Conservation (phyloP, 2,888 invertebrate genomes). For the Andrena camellia region DNA sequence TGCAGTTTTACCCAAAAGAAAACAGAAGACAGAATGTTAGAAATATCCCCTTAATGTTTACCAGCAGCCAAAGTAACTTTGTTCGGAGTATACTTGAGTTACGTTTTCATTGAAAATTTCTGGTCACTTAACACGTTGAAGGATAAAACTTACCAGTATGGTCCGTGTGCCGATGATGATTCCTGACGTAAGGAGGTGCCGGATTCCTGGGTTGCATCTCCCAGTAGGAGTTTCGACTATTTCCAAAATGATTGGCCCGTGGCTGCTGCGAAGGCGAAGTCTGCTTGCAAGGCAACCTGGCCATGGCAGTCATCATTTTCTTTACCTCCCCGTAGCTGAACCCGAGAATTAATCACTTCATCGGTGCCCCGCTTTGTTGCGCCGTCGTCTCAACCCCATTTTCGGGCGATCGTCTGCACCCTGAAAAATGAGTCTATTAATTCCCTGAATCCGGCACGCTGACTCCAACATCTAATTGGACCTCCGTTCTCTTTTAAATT, state of each 20-base stretch:
- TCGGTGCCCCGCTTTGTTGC: conserved; percentile 72
- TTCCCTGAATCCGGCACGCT: neutral
- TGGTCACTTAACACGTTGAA: no score
- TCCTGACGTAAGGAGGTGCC: conserved; percentile 80
- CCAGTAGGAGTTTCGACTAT: conserved; percentile 80
- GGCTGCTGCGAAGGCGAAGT: conserved; percentile 79
- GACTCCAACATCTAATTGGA: neutral
- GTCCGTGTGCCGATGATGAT: conserved; percentile 81
- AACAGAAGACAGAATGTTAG: no score
- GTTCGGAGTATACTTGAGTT: no score
- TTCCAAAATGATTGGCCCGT: conserved; percentile 78
- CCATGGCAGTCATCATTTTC: conserved; percentile 84
- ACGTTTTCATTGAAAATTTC: no score
- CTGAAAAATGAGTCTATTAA: conserved; percentile 61
- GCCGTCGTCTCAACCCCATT: conserved; percentile 81
- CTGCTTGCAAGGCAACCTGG: conserved; percentile 84
- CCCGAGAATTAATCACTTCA: conserved; percentile 55
- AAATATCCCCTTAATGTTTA: no score
- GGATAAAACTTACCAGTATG: conserved; percentile 76
- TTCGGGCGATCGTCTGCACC: conserved; percentile 74
- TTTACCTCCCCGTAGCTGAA: conserved; percentile 24
- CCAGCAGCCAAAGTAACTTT: no score
- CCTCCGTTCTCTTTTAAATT: no score
- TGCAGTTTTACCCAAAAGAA: no score
- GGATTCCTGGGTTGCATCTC: conserved; percentile 80